Evolutionary conservation across 2,113 vertebrate genomes (phyloP).

Genomic region (Climacteris rufus): DNA sequence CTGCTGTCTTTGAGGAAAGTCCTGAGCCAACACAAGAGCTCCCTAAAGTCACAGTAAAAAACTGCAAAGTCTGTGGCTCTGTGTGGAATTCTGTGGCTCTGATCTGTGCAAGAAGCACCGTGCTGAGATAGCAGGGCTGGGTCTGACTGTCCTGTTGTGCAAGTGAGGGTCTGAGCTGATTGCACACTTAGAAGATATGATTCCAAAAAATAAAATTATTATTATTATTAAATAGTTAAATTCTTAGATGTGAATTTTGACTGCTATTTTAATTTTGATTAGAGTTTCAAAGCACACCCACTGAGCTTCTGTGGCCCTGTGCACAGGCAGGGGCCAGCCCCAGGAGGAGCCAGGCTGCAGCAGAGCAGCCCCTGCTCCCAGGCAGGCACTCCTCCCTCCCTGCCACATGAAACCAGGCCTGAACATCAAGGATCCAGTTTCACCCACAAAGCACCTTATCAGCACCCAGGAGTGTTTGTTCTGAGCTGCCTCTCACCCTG

Average conservation of each 20-base stretch:
- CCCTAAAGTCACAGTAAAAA: neutral
- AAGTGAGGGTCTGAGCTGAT: neutral
- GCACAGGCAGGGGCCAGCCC: neutral
- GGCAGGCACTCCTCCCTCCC: neutral
- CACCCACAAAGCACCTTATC: slow-evolving; percentile 13
- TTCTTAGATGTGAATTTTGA: neutral
- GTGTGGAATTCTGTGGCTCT: neutral
- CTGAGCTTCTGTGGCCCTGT: neutral
- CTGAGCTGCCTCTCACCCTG: neutral
- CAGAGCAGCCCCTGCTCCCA: neutral
- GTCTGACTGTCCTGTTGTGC: no score
- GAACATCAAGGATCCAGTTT: slow-evolving; percentile 12
- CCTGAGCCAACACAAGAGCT: neutral
- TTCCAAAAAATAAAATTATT: neutral
- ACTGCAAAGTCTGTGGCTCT: neutral
- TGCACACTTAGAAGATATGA: neutral
- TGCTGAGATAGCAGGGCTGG: neutral
- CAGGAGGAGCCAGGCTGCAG: neutral
- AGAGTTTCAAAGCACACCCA: neutral
- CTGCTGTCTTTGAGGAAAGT: neutral
- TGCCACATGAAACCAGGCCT: neutral
- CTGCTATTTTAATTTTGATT: neutral
- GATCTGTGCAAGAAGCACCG: neutral
- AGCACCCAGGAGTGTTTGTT: neutral
- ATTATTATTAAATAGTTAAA: neutral